Evolutionary conservation across 2,888 invertebrate species (phyloP).

Genomic region (Augochlorella aurata): DNA sequence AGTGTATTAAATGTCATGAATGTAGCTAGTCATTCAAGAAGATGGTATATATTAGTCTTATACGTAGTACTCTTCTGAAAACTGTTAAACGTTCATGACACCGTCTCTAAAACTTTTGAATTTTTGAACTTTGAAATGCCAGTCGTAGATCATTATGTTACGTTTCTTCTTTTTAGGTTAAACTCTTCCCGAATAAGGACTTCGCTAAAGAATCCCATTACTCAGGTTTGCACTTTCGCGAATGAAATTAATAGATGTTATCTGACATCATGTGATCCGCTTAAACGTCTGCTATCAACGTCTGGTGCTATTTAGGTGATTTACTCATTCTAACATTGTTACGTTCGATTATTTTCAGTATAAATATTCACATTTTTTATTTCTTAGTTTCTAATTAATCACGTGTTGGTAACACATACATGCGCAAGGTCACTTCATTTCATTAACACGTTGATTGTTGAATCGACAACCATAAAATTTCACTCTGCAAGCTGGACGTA

Average conservation of each 20-base stretch:
- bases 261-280: background rate
- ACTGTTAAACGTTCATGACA: background rate
- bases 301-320: background rate
- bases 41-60: background rate
- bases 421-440: background rate
- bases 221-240: background rate
- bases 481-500: background rate
- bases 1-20: too few relatives aligned
- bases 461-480: background rate
- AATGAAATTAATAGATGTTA: background rate
- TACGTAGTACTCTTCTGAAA: background rate
- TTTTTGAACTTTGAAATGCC: background rate
- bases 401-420: background rate
- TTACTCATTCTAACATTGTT: background rate
- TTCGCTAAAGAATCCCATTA: background rate
- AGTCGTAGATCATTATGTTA: background rate
- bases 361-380: background rate
- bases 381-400: background rate
- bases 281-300: background rate
- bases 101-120: background rate
- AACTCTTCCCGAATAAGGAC: background rate
- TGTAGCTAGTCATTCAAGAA: too few relatives aligned
- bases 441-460: background rate
- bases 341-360: background rate
- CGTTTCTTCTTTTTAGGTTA: background rate